Evolutionary conservation across 2,888 invertebrate species (phyloP).

Genomic region (Diplazon laetatorius): DNA sequence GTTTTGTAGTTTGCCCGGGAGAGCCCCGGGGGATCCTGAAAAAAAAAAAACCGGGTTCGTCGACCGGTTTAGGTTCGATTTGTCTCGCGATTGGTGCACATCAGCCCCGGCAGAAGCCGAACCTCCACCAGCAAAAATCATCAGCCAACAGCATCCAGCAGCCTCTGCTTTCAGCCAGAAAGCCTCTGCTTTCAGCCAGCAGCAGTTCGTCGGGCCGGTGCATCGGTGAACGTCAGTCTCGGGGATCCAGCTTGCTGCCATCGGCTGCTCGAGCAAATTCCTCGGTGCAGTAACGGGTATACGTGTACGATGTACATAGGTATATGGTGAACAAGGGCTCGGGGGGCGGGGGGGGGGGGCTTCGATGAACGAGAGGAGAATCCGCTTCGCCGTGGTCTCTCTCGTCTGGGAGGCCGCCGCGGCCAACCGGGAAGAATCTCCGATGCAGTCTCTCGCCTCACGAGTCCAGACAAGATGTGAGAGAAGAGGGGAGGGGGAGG

Average conservation of each 20-base stretch:
- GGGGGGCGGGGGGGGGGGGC: no score
- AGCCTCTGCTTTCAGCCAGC: neutral
- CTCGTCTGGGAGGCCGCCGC: neutral
- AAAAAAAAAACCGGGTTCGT: conserved; percentile 68
- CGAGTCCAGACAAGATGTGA: conserved; percentile 40
- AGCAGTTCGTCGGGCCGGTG: no score
- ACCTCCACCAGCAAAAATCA: neutral
- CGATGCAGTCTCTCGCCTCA: conserved; percentile 35
- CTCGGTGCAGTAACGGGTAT: conserved; percentile 55
- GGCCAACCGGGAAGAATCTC: conserved; percentile 12
- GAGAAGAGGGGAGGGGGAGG: no score
- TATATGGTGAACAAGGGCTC: neutral
- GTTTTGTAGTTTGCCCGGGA: no score
- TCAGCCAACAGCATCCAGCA: neutral
- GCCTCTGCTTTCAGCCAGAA: neutral
- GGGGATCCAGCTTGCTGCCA: no score
- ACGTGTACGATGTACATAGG: conserved; percentile 26
- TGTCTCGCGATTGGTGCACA: conserved; percentile 55
- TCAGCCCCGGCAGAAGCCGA: conserved; percentile 17
- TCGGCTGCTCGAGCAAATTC: conserved; percentile 53
- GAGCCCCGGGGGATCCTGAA: conserved; percentile 56
- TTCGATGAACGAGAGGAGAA: conserved; percentile 7
- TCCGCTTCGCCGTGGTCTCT: conserved; percentile 23
- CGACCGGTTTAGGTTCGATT: conserved; percentile 69
- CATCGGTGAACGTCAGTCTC: neutral